These are phyloP conservation scores for Hesperophylax magnus DNA, from an alignment of 1,140 invertebrate genomes.

Conservation along the genomic window DNA sequence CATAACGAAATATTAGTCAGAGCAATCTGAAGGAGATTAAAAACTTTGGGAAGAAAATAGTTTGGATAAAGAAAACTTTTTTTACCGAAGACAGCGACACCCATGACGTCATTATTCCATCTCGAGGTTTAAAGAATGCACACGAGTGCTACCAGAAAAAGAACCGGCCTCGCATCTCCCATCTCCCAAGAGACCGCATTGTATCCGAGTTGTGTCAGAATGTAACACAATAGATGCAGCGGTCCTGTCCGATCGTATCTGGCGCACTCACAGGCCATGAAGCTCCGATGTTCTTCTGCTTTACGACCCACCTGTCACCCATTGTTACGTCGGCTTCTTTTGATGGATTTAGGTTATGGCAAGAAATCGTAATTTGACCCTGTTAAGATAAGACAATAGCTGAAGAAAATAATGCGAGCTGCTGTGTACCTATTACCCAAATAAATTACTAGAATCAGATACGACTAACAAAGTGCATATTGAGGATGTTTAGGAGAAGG, in stretches of 20 bases:
- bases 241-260: constrained; percentile 34
- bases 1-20: too few species aligned
- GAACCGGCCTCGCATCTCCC: too few species aligned
- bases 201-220: constrained; percentile 14
- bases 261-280: not conserved
- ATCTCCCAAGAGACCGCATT: not conserved
- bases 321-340: constrained; percentile 13
- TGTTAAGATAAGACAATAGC: constrained; percentile 22
- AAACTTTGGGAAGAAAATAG: too few species aligned
- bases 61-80: too few species aligned
- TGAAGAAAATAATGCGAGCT: not conserved
- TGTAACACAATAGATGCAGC: constrained; percentile 25
- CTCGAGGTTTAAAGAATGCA: too few species aligned
- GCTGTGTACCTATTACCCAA: not conserved
- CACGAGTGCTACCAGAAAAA: too few species aligned
- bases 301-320: not conserved
- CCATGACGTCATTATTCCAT: too few species aligned
- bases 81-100: too few species aligned
- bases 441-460: too few species aligned
- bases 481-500: too few species aligned
- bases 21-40: too few species aligned
- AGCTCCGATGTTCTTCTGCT: not conserved
- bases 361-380: not conserved
- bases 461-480: too few species aligned
- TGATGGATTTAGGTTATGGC: constrained; percentile 14